Evolutionary conservation across 2,113 vertebrate species (phyloP).

Genomic region (Macaca mulatta): DNA sequence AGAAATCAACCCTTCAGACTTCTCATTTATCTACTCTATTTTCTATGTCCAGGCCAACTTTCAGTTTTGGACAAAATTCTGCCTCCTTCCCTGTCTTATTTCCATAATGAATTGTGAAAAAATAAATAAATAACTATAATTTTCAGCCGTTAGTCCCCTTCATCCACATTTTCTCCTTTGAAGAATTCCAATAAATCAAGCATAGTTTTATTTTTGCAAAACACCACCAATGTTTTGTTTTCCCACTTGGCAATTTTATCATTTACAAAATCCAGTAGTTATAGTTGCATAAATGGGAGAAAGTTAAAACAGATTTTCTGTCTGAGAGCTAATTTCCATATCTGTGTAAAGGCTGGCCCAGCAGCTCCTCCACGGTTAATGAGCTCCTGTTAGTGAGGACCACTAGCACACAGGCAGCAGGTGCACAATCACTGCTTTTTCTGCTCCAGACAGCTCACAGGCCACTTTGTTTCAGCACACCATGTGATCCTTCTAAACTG

Average conservation of each 20-base stretch:
- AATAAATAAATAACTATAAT: not conserved
- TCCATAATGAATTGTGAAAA: not conserved
- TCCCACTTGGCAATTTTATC: not conserved
- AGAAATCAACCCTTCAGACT: not conserved
- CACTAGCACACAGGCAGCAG: not conserved
- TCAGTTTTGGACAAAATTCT: not conserved
- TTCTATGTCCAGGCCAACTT: not conserved
- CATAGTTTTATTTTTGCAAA: slow-evolving; percentile 21
- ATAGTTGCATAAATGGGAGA: not conserved
- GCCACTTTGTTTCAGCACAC: not conserved
- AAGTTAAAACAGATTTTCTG: not conserved
- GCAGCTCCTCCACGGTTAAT: not conserved
- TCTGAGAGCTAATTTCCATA: not conserved
- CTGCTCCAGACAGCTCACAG: not conserved
- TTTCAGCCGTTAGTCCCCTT: not conserved
- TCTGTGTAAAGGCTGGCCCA: not conserved
- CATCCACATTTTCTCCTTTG: not conserved
- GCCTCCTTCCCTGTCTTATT: not conserved
- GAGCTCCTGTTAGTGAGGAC: not conserved
- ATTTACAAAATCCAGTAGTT: not conserved
- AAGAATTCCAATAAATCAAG: not conserved
- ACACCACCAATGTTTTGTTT: not conserved
- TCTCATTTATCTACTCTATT: not conserved
- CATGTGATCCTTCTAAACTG: not conserved
- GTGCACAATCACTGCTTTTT: not conserved